Conservation (phyloP, 2,113 vertebrate species). For the Neolamprologus longior region DNA sequence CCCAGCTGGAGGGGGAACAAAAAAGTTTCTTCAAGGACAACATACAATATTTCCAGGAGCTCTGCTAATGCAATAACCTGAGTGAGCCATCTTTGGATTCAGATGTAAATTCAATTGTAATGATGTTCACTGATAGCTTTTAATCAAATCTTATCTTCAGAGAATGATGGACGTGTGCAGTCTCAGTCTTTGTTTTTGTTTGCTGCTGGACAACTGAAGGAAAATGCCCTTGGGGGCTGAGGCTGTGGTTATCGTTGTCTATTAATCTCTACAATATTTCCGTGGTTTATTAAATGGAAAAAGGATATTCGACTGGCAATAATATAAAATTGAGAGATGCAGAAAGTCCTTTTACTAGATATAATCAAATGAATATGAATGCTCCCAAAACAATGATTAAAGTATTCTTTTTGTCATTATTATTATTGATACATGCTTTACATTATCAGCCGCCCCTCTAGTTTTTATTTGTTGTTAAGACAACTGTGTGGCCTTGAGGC, state of each 20-base stretch:
- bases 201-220: neutral
- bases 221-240: neutral
- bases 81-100: neutral
- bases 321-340: neutral
- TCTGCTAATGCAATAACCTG: slow-evolving; percentile 6
- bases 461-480: neutral
- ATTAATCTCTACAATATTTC: neutral
- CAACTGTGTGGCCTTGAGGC: neutral
- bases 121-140: slow-evolving; percentile 4
- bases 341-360: neutral
- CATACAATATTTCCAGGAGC: neutral
- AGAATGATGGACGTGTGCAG: neutral
- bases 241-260: neutral
- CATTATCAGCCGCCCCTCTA: neutral
- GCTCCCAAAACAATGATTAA: neutral
- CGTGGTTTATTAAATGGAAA: neutral
- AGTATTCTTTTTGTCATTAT: neutral
- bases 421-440: neutral
- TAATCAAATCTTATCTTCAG: slow-evolving; percentile 18
- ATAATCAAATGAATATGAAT: neutral
- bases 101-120: slow-evolving; percentile 10
- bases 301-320: neutral
- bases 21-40: slow-evolving; percentile 20
- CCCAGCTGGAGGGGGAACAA: neutral
- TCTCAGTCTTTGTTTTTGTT: neutral